Percentiles rank a stretch among this genome's conserved stretches.
These are phyloP conservation scores for Decapterus maruadsi DNA, from an alignment of 2,797 vertebrate species.

Conservation along the genomic window DNA sequence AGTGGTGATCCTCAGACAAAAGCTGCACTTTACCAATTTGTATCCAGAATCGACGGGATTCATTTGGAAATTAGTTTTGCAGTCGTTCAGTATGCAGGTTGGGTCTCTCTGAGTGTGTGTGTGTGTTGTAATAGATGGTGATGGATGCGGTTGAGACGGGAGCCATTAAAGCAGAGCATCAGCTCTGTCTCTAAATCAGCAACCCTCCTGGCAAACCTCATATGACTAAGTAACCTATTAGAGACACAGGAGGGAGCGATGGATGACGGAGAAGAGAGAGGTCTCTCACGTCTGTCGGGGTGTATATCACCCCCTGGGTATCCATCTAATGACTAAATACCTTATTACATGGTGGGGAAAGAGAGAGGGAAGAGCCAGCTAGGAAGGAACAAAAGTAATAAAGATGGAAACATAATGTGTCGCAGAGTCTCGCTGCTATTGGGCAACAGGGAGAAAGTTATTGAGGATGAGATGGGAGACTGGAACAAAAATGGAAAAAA, in stretches of 20 bases:
- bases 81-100: not conserved
- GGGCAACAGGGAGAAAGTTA: conserved; percentile 36
- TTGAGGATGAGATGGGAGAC: conserved; percentile 22
- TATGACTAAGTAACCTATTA: conserved; percentile 65
- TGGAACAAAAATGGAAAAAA: conserved; percentile 26
- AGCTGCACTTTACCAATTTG: not conserved
- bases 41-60: not conserved
- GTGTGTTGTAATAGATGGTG: conserved; percentile 39
- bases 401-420: conserved; percentile 38
- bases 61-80: conserved; percentile 8
- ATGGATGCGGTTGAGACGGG: conserved; percentile 52
- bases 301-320: conserved; percentile 43
- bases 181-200: conserved; percentile 53
- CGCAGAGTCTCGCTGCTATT: conserved; percentile 20
- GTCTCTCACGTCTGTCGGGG: conserved; percentile 50
- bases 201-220: conserved; percentile 57
- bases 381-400: conserved; percentile 53
- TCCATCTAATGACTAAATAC: conserved; percentile 66
- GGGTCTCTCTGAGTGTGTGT: conserved; percentile 3
- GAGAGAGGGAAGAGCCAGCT: conserved; percentile 9
- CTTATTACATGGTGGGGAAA: conserved; percentile 48
- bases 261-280: conserved; percentile 32
- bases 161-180: conserved; percentile 60
- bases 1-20: not conserved
- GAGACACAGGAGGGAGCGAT: conserved; percentile 35